These are phyloP conservation scores for Mesocentrotus franciscanus DNA, from an alignment of 53 echinoderm and acorn worm species.

Conservation along the genomic window DNA sequence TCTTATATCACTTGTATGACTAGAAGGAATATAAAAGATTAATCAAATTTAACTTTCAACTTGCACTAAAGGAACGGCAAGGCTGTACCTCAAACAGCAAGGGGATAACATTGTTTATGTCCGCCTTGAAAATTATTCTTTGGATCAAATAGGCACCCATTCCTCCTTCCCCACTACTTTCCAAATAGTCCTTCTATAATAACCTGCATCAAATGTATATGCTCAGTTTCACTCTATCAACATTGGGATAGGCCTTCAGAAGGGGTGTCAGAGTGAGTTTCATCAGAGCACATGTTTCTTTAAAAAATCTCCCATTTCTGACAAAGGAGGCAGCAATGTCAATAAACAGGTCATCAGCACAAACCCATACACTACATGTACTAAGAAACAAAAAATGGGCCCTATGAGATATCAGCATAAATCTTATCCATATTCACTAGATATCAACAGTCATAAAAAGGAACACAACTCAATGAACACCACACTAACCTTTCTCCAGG, in stretches of 20 bases:
- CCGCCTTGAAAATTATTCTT: neutral
- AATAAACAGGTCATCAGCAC: neutral
- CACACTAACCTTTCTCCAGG: neutral
- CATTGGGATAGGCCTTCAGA: constrained; percentile 50
- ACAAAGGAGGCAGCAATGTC: neutral
- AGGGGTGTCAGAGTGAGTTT: constrained; percentile 65
- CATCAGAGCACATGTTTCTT: constrained; percentile 18
- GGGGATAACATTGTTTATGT: no score
- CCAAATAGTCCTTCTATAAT: neutral
- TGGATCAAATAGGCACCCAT: neutral
- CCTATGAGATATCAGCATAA: neutral
- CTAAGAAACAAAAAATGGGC: neutral
- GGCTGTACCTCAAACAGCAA: no score
- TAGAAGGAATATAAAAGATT: no score
- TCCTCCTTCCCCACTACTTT: neutral
- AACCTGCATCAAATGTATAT: neutral
- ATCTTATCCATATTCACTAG: neutral
- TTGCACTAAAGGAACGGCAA: no score
- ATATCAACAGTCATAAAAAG: neutral
- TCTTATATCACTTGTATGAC: neutral
- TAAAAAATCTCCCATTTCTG: neutral
- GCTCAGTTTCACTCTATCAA: constrained; percentile 60
- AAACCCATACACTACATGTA: neutral
- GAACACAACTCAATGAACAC: neutral
- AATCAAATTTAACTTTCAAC: no score